These are phyloP conservation scores for Thymallus thymallus DNA, from an alignment of 2,113 vertebrate species.

Conservation along the genomic window DNA sequence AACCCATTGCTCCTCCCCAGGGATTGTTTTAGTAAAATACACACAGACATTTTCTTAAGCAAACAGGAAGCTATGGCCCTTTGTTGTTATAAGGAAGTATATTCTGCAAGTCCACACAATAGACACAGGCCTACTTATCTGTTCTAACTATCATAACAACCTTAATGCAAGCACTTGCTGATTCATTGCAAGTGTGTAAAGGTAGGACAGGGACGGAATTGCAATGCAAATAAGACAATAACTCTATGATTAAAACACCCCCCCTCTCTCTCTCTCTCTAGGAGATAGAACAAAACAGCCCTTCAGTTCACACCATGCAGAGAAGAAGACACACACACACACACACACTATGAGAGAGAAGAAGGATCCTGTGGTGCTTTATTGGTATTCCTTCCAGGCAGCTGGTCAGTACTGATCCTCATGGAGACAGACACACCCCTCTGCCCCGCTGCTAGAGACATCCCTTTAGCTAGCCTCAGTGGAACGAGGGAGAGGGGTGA, in stretches of 20 bases:
- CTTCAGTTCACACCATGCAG: background rate
- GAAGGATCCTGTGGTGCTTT: background rate
- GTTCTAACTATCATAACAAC: background rate
- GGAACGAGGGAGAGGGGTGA: background rate
- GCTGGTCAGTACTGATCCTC: background rate
- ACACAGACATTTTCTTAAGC: background rate
- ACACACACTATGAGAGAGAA: background rate
- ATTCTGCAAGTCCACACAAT: background rate
- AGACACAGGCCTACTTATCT: background rate
- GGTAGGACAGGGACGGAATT: too few relatives aligned
- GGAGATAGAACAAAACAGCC: slow-evolving; percentile 2
- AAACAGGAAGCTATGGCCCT: slow-evolving; percentile 1
- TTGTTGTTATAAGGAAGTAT: background rate
- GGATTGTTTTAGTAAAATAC: background rate
- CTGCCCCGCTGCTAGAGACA: too few relatives aligned
- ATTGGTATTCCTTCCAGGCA: slow-evolving; percentile 5
- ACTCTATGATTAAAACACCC: too few relatives aligned
- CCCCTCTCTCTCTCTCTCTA: background rate
- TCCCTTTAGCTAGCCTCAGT: background rate
- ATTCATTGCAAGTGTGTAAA: background rate
- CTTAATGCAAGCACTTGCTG: background rate
- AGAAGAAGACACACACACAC: background rate
- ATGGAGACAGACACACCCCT: background rate
- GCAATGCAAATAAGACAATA: too few relatives aligned
- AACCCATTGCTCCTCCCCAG: background rate